Base-by-base conservation (phyloP, 2,113 vertebrate genomes). In the Trinectes maculatus region DNA sequence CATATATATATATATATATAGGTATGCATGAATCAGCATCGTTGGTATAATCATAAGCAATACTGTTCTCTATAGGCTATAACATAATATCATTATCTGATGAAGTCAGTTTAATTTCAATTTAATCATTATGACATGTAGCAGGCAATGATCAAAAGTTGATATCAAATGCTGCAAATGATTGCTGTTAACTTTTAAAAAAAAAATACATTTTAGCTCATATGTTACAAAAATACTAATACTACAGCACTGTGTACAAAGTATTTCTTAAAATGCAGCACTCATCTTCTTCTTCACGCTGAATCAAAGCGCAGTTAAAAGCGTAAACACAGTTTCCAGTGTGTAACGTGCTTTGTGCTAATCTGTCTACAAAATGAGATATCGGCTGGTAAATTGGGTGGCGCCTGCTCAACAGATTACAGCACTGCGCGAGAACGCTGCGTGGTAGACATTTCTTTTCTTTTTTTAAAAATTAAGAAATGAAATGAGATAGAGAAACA, bases 291-390 rank as follows among this genome's bases (percentile, higher is more conserved):
- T 54, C n/a, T 26, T 67, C 28, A 53, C 53, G 48, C 52, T 47
- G 39, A 49, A 18, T 58, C 21, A 29, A n/a, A 42, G 46, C 43
- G 52, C 52, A 62, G 54, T 70, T 73, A 73, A 76, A 74, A 78
- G 49, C 51, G 56, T 16, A 55, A 9, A 66, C 48, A 22, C 19
- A n/a, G n/a, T n/a, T 62, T 26, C 5, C 33, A 47, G 21, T 54
- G 63, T 1, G 9, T 37, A 26, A 19, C 34, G 1, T 44, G 22
- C 53, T 61, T 62, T 42, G 48, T 44, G 21, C 1, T 76, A 29
- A 54, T 72, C 24, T 26, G 37, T 59, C 66, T 39, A 53, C 13
- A 25, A 69, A 70, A 62, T 46, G 21, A 56, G 42, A 72, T 62
- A 54, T 43, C 74, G 52, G 47, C 57, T 55, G n/a, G 56, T 33